Evolutionary conservation across 2,113 vertebrate genomes (phyloP).

Genomic region (Percina caprodes): DNA sequence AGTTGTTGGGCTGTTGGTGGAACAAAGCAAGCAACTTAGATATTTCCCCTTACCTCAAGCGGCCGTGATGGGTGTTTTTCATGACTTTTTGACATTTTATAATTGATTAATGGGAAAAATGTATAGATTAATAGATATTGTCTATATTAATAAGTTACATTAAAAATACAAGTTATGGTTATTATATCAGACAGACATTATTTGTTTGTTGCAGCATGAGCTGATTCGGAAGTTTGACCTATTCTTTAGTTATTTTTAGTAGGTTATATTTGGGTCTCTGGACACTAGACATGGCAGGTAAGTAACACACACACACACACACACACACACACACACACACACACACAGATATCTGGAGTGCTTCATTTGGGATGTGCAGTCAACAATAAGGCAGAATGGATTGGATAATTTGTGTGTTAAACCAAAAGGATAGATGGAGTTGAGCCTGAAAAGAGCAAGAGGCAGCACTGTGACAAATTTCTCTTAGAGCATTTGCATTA

Average conservation of each 20-base stretch:
- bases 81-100: no score
- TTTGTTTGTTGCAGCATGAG: not conserved
- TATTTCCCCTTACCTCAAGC: not conserved
- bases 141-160: not conserved
- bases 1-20: not conserved
- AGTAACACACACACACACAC: not conserved
- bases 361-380: constrained; percentile 31
- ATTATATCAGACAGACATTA: not conserved
- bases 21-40: not conserved
- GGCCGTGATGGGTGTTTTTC: no score
- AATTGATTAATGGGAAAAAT: not conserved
- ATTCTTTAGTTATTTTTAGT: not conserved
- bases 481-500: constrained; percentile 43
- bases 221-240: not conserved
- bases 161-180: not conserved
- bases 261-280: constrained; percentile 13
- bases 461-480: constrained; percentile 57
- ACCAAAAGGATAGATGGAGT: constrained; percentile 33
- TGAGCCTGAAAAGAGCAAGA: constrained; percentile 53
- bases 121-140: not conserved
- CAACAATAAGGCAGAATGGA: constrained; percentile 31
- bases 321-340: constrained; percentile 3
- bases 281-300: not conserved
- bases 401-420: constrained; percentile 26
- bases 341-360: constrained; percentile 14